phyloP scores from a whole-genome alignment of 2,797 vertebrate genomes.

The Petrocephalus sullivani region DNA sequence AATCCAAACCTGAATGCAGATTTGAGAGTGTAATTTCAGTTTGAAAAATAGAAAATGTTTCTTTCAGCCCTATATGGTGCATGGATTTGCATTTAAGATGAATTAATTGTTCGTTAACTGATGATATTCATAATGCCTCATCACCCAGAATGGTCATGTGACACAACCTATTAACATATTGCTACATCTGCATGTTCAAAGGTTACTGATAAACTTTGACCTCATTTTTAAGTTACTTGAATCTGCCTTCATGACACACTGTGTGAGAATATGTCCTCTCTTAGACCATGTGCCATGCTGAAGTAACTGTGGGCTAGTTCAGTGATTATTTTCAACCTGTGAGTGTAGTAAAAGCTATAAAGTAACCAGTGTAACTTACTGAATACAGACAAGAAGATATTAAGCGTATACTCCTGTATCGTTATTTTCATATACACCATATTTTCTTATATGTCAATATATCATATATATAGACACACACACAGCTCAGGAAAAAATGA shows the following conservation, averaged over 20 bases:
- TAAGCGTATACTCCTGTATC: neutral
- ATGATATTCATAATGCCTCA: conserved; percentile 6
- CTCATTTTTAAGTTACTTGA: neutral
- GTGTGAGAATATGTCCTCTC: neutral
- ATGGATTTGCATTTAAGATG: conserved; percentile 17
- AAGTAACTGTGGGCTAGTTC: conserved; percentile 33
- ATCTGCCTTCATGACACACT: neutral
- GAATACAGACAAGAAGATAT: neutral
- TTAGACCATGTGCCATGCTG: neutral
- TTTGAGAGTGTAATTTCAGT: conserved; percentile 12
- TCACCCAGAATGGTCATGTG: neutral
- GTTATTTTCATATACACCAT: neutral
- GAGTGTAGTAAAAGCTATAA: conserved; percentile 40
- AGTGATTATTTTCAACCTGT: conserved; percentile 47
- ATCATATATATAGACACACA: neutral
- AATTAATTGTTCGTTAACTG: conserved; percentile 17
- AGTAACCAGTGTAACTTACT: conserved; percentile 23
- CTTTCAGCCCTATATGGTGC: conserved; percentile 12
- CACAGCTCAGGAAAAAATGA: neutral
- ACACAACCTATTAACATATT: neutral
- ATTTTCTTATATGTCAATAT: neutral
- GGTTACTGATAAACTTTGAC: conserved; percentile 10
- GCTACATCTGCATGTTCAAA: neutral
- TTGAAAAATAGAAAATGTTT: conserved; percentile 7
- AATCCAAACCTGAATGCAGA: conserved; percentile 14